Evolutionary conservation across 2,888 invertebrate genomes (phyloP), one percentile per base, ranked within the genome.

Genomic region (Cetonia aurata): DNA sequence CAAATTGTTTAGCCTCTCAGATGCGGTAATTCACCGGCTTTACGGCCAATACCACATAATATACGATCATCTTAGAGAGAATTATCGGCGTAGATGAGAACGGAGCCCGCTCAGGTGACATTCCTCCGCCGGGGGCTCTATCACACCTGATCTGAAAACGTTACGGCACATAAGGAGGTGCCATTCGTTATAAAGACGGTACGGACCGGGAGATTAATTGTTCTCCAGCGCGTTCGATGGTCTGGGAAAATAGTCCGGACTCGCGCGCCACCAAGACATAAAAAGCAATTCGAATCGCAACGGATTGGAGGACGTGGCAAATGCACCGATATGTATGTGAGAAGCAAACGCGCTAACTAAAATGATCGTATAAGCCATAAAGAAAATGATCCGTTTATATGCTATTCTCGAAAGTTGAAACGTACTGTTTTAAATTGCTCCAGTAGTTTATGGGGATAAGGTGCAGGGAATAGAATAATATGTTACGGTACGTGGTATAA

Each of bases 81-180:
- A 42, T 59, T 59, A 59, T 59, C 17, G 44, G 42, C 44, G 42
- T 13, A 19, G 44, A 59, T 59, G 44, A 44, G 10, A 37, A 17
- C 17, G 44, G 42, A 13, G 37, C 46, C 48, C 33, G 48, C 37
- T 15, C 62, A 50, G 62, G 62, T 65, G 62, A 65, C 62, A 65
- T 65, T 65, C 62, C 62, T 65, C 62, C 62, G 12, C 12, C 37
- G 62, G 50, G 62, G 62, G 19, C 50, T 37, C 50, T 65, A 65
- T 65, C 62, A 65, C 62, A 65, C 62, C 62, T 65, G 62, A 65
- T 65, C 62, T 65, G 62, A 65, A 52, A 65, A 65, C 33, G 62
- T 65, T 65, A 65, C 50, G 62, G 62, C 62, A 12, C 50, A 65
- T 65, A 50, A 65, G 33, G 50, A 25, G 62, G 10, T 15, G 33